These are phyloP conservation scores for Dendronephthya gigantea DNA, from an alignment of 64 coral and sea anemone species.

Conservation along the genomic window DNA sequence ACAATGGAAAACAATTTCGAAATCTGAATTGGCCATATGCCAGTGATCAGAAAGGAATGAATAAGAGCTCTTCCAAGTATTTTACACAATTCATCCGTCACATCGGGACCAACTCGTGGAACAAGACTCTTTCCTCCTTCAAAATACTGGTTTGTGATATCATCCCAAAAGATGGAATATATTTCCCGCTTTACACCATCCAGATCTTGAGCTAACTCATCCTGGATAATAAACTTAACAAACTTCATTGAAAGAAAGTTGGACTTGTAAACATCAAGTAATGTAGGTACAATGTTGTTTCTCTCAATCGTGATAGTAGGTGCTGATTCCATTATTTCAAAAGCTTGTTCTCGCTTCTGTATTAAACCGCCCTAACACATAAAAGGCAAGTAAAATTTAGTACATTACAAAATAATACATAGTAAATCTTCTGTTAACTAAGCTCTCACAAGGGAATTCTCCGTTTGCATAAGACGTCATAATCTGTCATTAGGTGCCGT, in stretches of 20 bases:
- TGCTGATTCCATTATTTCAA: not conserved
- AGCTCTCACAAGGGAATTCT: not conserved
- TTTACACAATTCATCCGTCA: constrained; percentile 22
- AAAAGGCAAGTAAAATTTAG: not conserved
- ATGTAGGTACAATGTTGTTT: constrained; percentile 13
- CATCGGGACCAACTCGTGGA: constrained; percentile 20
- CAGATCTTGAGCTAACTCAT: not conserved
- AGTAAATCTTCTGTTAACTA: not conserved
- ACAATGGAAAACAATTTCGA: constrained; percentile 23
- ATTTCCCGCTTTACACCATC: constrained; percentile 17
- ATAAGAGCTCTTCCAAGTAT: constrained; percentile 19
- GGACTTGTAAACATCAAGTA: not conserved
- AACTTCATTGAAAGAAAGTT: not conserved
- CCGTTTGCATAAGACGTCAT: no score
- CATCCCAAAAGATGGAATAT: constrained; percentile 20
- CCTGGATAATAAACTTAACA: constrained; percentile 8
- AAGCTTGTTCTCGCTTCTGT: not conserved
- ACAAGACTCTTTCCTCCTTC: constrained; percentile 9
- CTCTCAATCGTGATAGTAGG: not conserved
- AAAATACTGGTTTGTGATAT: not conserved
- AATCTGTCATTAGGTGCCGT: no score
- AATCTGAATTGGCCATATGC: constrained; percentile 25
- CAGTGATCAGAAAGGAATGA: constrained; percentile 25
- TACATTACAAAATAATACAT: no score
- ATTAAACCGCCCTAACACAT: not conserved